These are phyloP conservation scores for Crambe crambe DNA, from an alignment of 37 sponge, comb jelly and placozoan genomes.

Conservation along the genomic window DNA sequence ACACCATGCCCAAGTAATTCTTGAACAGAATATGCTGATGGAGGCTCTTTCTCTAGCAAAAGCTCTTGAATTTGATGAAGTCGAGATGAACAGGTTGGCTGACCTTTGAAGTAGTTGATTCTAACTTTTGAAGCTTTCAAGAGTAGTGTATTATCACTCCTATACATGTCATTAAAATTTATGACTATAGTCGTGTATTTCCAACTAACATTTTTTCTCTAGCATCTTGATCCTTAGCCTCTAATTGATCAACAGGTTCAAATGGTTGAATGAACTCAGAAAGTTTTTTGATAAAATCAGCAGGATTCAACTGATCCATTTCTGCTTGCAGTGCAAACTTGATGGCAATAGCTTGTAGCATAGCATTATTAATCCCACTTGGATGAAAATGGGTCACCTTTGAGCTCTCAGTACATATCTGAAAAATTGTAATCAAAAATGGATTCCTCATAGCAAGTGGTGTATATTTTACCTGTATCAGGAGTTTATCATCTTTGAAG, in stretches of 20 bases:
- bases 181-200: no score
- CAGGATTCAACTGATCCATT: slow-evolving; percentile 13
- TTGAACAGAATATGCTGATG: slow-evolving; percentile 44
- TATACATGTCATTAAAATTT: neutral
- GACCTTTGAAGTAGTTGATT: neutral
- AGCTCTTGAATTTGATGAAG: slow-evolving; percentile 38
- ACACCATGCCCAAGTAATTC: slow-evolving; percentile 61
- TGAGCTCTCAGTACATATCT: slow-evolving; percentile 58
- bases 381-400: slow-evolving; percentile 65
- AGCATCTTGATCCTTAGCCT: neutral
- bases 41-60: slow-evolving; percentile 32
- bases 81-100: slow-evolving; percentile 32
- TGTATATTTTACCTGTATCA: slow-evolving; percentile 4
- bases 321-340: slow-evolving; percentile 37
- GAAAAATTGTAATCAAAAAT: neutral
- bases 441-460: neutral
- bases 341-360: slow-evolving; percentile 70
- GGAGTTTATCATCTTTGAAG: slow-evolving; percentile 15
- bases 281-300: slow-evolving; percentile 44
- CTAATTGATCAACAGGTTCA: slow-evolving; percentile 4
- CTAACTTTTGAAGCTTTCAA: no score
- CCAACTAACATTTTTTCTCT: neutral
- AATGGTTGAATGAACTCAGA: slow-evolving; percentile 27
- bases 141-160: neutral
- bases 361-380: slow-evolving; percentile 62